A percentile compares a stretch with the other conserved stretches of the same genome.
Conservation (phyloP, 2,888 invertebrate species). For the Coleophora flavipennella region DNA sequence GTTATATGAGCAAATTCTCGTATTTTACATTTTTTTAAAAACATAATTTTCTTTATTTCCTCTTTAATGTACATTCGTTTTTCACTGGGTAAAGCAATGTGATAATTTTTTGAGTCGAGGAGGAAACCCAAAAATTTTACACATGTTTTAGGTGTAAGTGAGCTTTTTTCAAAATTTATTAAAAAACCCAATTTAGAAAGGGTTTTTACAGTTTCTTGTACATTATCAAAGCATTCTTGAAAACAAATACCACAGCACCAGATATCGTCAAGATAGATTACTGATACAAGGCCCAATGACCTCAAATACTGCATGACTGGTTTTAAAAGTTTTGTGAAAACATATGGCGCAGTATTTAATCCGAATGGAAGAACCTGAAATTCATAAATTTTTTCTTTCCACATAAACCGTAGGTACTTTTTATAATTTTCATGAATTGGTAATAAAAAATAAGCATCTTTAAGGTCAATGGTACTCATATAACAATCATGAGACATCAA, state of each 20-base stretch:
- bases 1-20: not conserved
- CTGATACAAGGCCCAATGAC: not conserved
- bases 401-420: too few relatives aligned
- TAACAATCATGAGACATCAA: not conserved
- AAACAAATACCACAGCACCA: too few relatives aligned
- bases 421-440: slow-evolving; percentile 11
- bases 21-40: not conserved
- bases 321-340: slow-evolving; percentile 4
- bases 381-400: too few relatives aligned
- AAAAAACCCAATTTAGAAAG: not conserved
- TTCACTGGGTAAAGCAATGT: not conserved
- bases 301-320: not conserved
- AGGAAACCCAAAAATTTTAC: slow-evolving; percentile 1
- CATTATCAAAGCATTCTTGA: not conserved
- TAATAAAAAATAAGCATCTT: slow-evolving; percentile 6
- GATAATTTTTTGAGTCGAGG: not conserved
- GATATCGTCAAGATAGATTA: not conserved
- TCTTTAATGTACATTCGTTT: not conserved
- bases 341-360: too few relatives aligned
- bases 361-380: too few relatives aligned
- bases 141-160: not conserved
- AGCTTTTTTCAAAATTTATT: slow-evolving; percentile 1
- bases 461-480: not conserved
- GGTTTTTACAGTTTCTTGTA: not conserved
- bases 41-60: not conserved